Evolutionary conservation across 1,140 invertebrate species (phyloP), one percentile per base, ranked within the genome.

Genomic region (Bombus affinis): DNA sequence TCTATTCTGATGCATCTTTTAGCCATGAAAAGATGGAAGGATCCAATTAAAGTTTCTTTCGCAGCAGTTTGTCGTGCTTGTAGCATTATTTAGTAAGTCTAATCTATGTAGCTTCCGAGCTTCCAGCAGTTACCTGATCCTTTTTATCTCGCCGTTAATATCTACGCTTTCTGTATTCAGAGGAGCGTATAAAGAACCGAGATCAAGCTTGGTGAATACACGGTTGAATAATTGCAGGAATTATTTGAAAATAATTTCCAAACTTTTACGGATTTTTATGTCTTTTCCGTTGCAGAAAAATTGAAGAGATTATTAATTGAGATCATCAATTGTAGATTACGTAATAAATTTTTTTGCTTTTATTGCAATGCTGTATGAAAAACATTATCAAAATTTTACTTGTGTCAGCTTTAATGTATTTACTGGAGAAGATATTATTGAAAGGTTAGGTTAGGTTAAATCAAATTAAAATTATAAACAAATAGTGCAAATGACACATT

Each of bases 61-160:
- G 39, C n/a, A n/a, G 22, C 25, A 42, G 22, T 12, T 68, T 25
- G 8, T 35, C n/a, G 9, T 39, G n/a, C 12, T 79, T 28, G 35
- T 39, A 39, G 25, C 4, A 25, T 68, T 65, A 78, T 78, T 80
- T 70, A 80, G 10, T 47, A 47, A 47, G 39, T 70, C 66, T 47
- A 13, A 44, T 73, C 71, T 66, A n/a, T 53, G 18, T 53, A n/a
- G 3, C 28, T 44, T 44, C 15, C 71, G 13, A 18, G 28, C 71
- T n/a, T 42, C 39, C 71, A n/a, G 32, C 12, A 25, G 68, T 70
- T 12, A 10, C 5, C 25, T 37, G 66, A 68, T 68, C 32, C 25
- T 42, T 73, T 73, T 42, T n/a, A 42, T n/a, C 15, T 42, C 28
- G 25, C 12, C 39, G 37, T 42, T 44, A 44, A 73, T 72, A 72